Evolutionary conservation across 2,888 invertebrate genomes (phyloP), one percentile per base, ranked within the genome.

Genomic region (Artemia sinica): DNA sequence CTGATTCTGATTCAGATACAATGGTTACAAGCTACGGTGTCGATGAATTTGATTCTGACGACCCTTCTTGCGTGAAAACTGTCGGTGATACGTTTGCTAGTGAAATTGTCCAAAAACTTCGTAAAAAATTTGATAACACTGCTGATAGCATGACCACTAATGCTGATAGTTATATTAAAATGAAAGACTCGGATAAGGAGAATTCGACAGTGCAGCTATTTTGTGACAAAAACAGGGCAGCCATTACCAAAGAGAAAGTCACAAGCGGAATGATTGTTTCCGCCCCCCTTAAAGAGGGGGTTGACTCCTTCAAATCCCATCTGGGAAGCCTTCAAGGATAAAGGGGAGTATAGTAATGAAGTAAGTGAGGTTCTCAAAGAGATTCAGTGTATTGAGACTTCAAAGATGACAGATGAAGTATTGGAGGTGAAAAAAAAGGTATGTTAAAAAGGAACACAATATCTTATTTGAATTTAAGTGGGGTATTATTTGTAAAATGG

Each of bases 11-110:
- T 18, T 58, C 58, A 14, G 58, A 58, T 18, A 58, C 58, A 18
- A 58, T 58, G 58, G 58, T 58, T 58, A 58, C 58, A 8, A 58
- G 58, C 18, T 58, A 58, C 58, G 58, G 58, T 14, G 58, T 58
- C 1, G 58, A 58, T 18, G 58, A 58, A 14, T 9, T 58, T 8
- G 58, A 58, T 9, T n/a, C n/a, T 8, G 58, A 58, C 58, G 58
- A 18, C 58, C 8, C 10, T n/a, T 58, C 58, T n/a, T 8, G 18
- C 8, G 58, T 58, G 10, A 18, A 8, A 18, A 58, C 14, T 14
- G n/a, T 58, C 14, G n/a, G 14, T 14, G 58, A 58, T 14, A 58
- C 14, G 8, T 58, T 58, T 18, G 18, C 58, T n/a, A 58, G 14
- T 18, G 14, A 18, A 9, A 18, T 58, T 14, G 58, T 58, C 58